phyloP scores from a whole-genome alignment of 2,113 vertebrate species.

The Chloroceryle aenea region DNA sequence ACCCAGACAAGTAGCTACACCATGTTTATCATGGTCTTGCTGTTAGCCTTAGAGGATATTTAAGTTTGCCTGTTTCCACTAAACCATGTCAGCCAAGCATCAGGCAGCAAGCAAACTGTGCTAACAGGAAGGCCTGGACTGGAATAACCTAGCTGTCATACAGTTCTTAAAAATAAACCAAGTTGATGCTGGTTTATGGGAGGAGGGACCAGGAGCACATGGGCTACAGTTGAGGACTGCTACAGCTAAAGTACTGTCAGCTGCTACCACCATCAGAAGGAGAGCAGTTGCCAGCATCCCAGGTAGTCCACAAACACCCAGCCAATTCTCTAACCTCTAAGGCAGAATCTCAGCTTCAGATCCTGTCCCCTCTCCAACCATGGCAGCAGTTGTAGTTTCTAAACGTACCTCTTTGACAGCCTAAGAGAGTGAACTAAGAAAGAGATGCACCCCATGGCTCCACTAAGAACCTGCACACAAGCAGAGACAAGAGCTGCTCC shows the following conservation, averaged over 20 bases:
- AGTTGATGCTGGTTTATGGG: not conserved
- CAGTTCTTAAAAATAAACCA: not conserved
- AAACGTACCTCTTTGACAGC: not conserved
- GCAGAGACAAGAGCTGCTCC: not conserved
- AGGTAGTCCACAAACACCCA: not conserved
- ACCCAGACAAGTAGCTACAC: not conserved
- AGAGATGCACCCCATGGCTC: not conserved
- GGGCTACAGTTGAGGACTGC: not conserved
- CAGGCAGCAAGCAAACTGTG: not conserved
- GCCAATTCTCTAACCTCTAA: not conserved
- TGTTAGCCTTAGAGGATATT: not conserved
- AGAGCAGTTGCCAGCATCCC: not conserved
- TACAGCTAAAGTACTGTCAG: not conserved
- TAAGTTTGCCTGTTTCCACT: not conserved
- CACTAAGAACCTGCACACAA: not conserved
- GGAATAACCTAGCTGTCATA: not conserved
- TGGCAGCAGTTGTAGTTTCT: not conserved
- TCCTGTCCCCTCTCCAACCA: not conserved
- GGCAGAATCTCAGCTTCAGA: not conserved
- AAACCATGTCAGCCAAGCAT: not conserved
- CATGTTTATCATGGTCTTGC: not conserved
- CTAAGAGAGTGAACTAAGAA: not conserved
- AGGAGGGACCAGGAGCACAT: not conserved
- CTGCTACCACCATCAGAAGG: not conserved
- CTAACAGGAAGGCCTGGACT: not conserved